Percentiles rank a stretch among this genome's conserved stretches.
Evolutionary conservation across 2,113 vertebrate species (phyloP).

Genomic region (Opisthocomus hoazin): DNA sequence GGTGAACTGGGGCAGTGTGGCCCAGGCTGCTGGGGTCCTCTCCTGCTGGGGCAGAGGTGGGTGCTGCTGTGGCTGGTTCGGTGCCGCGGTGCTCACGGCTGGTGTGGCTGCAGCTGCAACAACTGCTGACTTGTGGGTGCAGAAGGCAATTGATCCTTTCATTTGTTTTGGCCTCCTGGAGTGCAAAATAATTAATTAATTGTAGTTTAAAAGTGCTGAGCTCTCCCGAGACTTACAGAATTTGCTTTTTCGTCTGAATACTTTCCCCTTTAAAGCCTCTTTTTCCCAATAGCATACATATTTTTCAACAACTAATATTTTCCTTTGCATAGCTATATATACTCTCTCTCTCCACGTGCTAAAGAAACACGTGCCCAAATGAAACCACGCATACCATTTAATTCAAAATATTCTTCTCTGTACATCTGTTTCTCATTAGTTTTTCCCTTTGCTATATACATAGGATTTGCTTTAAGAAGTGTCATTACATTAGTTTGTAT

Average conservation of each 20-base stretch:
- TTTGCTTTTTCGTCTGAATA: constrained; percentile 14
- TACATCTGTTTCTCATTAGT: constrained; percentile 66
- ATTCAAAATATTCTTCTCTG: neutral
- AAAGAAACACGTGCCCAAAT: neutral
- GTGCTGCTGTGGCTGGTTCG: neutral
- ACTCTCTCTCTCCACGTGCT: neutral
- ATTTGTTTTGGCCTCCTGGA: neutral
- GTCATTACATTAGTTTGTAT: constrained; percentile 30
- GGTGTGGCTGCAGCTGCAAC: neutral
- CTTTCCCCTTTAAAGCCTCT: neutral
- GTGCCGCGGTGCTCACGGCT: neutral
- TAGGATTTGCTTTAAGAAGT: constrained; percentile 56
- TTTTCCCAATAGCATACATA: neutral
- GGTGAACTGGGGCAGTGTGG: neutral
- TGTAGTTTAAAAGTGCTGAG: neutral
- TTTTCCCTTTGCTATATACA: constrained; percentile 48
- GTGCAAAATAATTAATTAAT: neutral
- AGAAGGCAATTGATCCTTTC: neutral
- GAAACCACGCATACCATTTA: constrained; percentile 40
- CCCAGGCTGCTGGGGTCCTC: too few relatives aligned
- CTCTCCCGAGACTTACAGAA: neutral
- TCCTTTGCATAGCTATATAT: constrained; percentile 29
- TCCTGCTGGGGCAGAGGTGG: neutral
- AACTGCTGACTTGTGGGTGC: neutral
- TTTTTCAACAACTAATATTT: constrained; percentile 48